Conservation (phyloP, 2,113 vertebrate species). For the Anoplopoma fimbria region DNA sequence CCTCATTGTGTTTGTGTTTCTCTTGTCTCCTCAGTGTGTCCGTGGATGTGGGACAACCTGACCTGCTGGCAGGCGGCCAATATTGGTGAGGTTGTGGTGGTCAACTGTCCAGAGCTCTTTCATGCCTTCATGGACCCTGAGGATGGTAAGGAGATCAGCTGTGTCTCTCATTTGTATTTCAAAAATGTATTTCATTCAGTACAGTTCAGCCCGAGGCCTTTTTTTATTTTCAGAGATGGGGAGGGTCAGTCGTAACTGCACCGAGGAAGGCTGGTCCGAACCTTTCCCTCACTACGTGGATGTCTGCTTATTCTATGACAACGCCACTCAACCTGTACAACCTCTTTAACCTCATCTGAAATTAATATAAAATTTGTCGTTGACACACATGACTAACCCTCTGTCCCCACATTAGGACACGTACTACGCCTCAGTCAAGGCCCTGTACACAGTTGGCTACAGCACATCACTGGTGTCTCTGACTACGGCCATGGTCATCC, state of each 20-base stretch:
- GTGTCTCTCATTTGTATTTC: not conserved
- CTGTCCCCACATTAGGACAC: conserved; percentile 83
- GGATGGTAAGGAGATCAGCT: conserved; percentile 82
- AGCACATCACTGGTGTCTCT: conserved; percentile 97
- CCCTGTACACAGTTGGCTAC: conserved; percentile 97
- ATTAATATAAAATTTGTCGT: not conserved
- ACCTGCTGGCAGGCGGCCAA: conserved; percentile 93
- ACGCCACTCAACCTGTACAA: conserved; percentile 82
- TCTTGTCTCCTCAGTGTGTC: conserved; percentile 82
- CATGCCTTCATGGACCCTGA: conserved; percentile 88
- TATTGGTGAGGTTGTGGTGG: conserved; percentile 88
- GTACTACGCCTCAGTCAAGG: conserved; percentile 94
- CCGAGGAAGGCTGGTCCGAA: conserved; percentile 94
- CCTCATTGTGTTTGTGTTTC: not conserved
- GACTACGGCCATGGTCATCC: conserved; percentile 96
- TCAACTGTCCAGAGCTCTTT: conserved; percentile 93
- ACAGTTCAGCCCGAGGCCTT: not conserved
- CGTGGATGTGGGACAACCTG: conserved; percentile 97
- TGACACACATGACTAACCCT: not conserved
- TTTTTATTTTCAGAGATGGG: conserved; percentile 79
- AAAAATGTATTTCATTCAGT: not conserved
- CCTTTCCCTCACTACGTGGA: conserved; percentile 94
- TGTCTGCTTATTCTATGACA: conserved; percentile 90
- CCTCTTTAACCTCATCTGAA: not conserved
- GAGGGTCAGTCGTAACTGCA: conserved; percentile 93